A percentile compares a stretch with the other conserved stretches of the same genome.
These are phyloP conservation scores for Ectobius pallidus DNA, from an alignment of 2,888 invertebrate genomes.

Conservation along the genomic window DNA sequence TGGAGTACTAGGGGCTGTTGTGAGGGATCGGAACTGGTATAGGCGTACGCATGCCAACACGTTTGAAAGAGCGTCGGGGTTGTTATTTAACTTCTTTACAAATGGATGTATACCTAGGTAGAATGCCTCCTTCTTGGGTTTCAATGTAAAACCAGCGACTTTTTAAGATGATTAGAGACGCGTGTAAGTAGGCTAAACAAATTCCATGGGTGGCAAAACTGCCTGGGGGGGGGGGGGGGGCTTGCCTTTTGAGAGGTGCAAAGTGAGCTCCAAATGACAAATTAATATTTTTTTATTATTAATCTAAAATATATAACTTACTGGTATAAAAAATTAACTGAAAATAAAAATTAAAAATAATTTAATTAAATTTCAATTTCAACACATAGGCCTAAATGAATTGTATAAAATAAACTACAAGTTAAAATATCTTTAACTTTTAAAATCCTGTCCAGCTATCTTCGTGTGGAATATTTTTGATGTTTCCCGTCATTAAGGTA, in stretches of 20 bases:
- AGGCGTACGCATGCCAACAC: conserved; percentile 15
- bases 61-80: conserved; percentile 11
- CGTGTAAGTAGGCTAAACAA: background rate
- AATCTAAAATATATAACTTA: no score
- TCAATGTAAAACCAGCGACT: background rate
- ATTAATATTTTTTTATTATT: no score
- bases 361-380: no score
- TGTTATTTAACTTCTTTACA: background rate
- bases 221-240: background rate
- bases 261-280: no score
- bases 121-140: background rate
- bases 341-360: no score
- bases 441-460: no score
- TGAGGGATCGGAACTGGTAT: background rate
- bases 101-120: conserved; percentile 23
- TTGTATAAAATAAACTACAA: no score
- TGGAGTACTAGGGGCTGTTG: background rate
- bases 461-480: no score
- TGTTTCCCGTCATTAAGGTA: no score
- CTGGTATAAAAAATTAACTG: no score
- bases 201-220: background rate
- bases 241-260: conserved; percentile 2
- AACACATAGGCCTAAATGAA: no score
- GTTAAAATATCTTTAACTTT: no score
- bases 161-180: conserved; percentile 8